These are phyloP conservation scores for Cynopterus sphinx DNA, from an alignment of 2,797 vertebrate species.

Conservation along the genomic window DNA sequence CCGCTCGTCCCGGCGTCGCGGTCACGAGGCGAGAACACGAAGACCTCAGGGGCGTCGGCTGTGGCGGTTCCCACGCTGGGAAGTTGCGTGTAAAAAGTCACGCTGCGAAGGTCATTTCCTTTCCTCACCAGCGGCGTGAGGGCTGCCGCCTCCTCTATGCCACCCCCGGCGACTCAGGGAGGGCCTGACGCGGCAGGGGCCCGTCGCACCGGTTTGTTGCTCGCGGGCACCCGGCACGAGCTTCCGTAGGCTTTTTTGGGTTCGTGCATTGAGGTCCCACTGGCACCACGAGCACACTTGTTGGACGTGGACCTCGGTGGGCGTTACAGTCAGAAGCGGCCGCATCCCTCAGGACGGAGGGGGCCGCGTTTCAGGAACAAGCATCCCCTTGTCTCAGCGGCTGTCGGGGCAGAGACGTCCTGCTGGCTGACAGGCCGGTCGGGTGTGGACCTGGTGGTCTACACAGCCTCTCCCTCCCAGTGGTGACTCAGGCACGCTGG, in stretches of 20 bases:
- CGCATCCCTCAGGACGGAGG: background rate
- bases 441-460: background rate
- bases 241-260: background rate
- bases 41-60: background rate
- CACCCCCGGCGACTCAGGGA: background rate
- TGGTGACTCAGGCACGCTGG: background rate
- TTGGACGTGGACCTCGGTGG: accelerated
- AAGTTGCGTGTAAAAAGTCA: background rate
- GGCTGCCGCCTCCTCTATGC: background rate
- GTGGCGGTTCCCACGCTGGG: background rate
- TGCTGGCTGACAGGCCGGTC: accelerated
- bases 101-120: background rate
- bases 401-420: background rate
- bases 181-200: background rate
- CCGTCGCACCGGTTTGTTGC: background rate
- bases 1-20: background rate
- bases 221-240: accelerated
- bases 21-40: background rate
- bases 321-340: background rate
- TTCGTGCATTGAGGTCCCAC: background rate
- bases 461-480: background rate
- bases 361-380: background rate
- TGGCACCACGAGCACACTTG: accelerated
- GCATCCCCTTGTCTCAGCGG: background rate
- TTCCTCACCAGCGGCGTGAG: background rate